A percentile compares a stretch with the other conserved stretches of the same genome.
Conservation (phyloP, 2,113 vertebrate genomes). For the Albula goreensis region DNA sequence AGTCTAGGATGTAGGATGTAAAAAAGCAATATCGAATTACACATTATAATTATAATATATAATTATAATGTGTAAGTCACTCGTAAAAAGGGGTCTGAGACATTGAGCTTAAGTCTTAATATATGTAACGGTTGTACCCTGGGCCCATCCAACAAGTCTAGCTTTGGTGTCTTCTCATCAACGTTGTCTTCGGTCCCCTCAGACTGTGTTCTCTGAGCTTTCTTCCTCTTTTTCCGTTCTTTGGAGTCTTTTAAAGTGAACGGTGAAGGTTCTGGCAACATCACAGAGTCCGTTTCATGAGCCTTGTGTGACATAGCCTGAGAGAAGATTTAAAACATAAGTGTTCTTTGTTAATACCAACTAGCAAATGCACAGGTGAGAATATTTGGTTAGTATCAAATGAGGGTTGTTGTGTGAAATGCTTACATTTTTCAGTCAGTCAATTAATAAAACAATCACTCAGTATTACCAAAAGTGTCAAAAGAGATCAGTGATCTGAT, state of each 20-base stretch:
- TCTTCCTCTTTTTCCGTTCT: slow-evolving; percentile 71
- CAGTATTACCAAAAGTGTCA: neutral
- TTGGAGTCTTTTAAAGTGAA: slow-evolving; percentile 70
- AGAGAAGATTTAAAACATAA: slow-evolving; percentile 1
- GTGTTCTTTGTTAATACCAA: neutral
- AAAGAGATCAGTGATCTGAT: neutral
- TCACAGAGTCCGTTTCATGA: slow-evolving; percentile 70
- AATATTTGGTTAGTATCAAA: neutral
- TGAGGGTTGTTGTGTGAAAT: neutral
- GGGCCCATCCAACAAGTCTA: slow-evolving; percentile 61
- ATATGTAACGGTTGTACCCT: slow-evolving; percentile 39
- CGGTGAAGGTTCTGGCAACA: slow-evolving; percentile 80
- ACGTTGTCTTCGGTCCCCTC: slow-evolving; percentile 72
- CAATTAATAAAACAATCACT: neutral
- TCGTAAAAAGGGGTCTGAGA: too few species aligned
- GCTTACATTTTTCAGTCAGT: neutral
- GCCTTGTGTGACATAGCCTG: slow-evolving; percentile 79
- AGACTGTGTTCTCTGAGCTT: slow-evolving; percentile 76
- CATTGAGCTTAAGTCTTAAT: neutral
- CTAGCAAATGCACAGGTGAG: neutral
- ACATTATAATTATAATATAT: too few species aligned
- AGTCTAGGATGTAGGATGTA: too few species aligned
- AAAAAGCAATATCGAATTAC: too few species aligned
- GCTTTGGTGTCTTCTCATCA: slow-evolving; percentile 62
- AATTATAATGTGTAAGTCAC: too few species aligned